Evolutionary conservation across 2,113 vertebrate species (phyloP), one percentile per base, ranked within the genome.

Genomic region (human (Homo sapiens)): DNA sequence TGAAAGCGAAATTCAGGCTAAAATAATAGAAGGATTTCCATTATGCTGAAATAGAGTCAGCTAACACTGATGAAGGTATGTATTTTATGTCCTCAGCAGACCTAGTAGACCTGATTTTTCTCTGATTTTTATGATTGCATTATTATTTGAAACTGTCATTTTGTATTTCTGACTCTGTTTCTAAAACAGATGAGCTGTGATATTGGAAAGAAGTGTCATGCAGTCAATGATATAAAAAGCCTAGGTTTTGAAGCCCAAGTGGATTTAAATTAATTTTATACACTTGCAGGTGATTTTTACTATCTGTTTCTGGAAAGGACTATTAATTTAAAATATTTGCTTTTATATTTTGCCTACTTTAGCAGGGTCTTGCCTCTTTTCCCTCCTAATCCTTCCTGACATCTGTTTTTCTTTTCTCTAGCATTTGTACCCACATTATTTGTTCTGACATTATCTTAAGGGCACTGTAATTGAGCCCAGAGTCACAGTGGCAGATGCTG

Each of bases 161-260:
- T 94, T 70, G 16, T 70, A 90, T 70, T 93, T 93, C 81, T 94
- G 81, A 84, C 79, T 52, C 89, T 83, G 64, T 83, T 81, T 81
- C 85, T 91, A 57, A 66, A 93, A 72, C 61, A 93, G 79, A 70
- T 48, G 86, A 96, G 45, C 22, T 52, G 12, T 85, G 86, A 85
- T 88, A 45, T 27, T 78, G 78, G 30, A 73, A 92, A 91, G 48
- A 81, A 59, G 40, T 76, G 25, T 82, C 59, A 70, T 35, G 13
- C 85, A 89, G 66, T 94, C 89, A 86, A 14, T 30, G 86, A 92
- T 70, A 92, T 38, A 83, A 92, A 96, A 93, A 94, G 57, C 10
- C 66, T 94, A 48, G 73, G 59, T 75, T 90, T 78, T 94, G 32
- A 96, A 94, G 23, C 66, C 66, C 66, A 82, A 52, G 66, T 81